A percentile compares a stretch with the other conserved stretches of the same genome.
These are phyloP conservation scores for Lutraria lutraria DNA, from an alignment of 2,888 invertebrate genomes.

Conservation along the genomic window DNA sequence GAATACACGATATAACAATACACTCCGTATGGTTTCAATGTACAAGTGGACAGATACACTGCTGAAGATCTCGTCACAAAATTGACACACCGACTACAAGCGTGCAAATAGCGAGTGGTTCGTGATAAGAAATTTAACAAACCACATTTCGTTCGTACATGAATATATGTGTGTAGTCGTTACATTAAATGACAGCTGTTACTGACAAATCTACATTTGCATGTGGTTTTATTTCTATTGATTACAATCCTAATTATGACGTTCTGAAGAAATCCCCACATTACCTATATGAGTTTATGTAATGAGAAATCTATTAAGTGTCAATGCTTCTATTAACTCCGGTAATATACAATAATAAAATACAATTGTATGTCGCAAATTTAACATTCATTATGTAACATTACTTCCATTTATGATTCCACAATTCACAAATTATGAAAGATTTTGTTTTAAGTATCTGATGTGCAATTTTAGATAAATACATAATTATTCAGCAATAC, in stretches of 20 bases:
- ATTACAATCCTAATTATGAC: not conserved
- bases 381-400: no score
- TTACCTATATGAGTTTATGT: no score
- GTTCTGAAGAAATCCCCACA: not conserved
- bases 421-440: no score
- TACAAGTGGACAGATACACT: not conserved
- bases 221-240: not conserved
- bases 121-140: conserved; percentile 13
- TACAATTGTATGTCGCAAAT: no score
- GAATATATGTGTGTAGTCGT: not conserved
- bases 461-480: no score
- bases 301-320: no score
- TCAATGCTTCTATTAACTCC: no score
- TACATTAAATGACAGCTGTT: conserved; percentile 2
- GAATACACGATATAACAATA: not conserved
- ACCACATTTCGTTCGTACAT: not conserved
- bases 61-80: no score
- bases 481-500: no score
- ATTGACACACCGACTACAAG: not conserved
- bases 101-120: not conserved
- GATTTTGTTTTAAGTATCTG: no score
- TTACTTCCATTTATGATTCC: no score
- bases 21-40: not conserved
- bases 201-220: not conserved
- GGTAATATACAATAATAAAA: no score